Percentiles rank a stretch among this genome's conserved stretches.
Evolutionary conservation across 2,797 vertebrate species (phyloP).

Genomic region (Spinus pinus): DNA sequence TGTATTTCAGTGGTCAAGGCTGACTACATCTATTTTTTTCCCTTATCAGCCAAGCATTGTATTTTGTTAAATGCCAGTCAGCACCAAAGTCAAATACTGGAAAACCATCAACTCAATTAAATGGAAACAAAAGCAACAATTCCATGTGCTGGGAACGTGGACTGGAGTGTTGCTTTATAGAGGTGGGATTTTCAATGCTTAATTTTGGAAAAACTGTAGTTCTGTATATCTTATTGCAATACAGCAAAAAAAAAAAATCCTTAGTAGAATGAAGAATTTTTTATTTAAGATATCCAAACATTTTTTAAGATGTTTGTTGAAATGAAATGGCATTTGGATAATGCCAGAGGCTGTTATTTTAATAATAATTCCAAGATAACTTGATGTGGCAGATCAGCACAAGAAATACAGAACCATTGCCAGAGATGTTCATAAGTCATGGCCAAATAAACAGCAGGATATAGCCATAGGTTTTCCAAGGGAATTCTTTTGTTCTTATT

Average conservation of each 20-base stretch:
- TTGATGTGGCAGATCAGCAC: slow-evolving; percentile 29
- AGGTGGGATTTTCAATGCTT: not conserved
- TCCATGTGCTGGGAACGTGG: not conserved
- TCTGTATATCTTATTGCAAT: not conserved
- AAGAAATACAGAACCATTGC: not conserved
- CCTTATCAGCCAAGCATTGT: not conserved
- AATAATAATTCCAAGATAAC: slow-evolving; percentile 45
- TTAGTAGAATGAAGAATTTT: not conserved
- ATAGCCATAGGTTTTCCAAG: not conserved
- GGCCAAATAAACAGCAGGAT: slow-evolving; percentile 18
- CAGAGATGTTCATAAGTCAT: not conserved
- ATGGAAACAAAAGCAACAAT: not conserved
- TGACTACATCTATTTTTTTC: not conserved
- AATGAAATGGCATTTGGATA: slow-evolving; percentile 36
- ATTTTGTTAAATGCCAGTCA: not conserved
- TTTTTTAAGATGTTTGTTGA: not conserved
- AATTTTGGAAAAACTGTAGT: not conserved
- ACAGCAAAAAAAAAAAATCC: not conserved
- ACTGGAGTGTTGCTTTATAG: not conserved
- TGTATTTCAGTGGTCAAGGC: not conserved
- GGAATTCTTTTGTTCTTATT: not conserved
- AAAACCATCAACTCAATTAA: not conserved
- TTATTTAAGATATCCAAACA: not conserved
- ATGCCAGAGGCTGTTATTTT: slow-evolving; percentile 46
- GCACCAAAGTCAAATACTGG: not conserved